These are phyloP conservation scores for Athetis lepigone DNA, from an alignment of 2,888 invertebrate species.

Conservation along the genomic window DNA sequence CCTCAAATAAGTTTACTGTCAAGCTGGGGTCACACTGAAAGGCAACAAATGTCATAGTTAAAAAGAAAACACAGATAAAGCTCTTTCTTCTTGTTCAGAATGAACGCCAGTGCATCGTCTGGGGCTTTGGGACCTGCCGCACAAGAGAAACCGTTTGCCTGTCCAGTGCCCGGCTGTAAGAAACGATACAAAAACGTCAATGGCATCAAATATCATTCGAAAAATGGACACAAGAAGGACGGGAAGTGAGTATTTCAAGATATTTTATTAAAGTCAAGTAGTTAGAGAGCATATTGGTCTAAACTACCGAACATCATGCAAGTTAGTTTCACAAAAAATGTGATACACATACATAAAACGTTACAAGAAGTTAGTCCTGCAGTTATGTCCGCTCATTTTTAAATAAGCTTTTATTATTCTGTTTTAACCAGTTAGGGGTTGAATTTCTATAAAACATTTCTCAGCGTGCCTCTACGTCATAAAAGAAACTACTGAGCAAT, in stretches of 20 bases:
- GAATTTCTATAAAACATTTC: too few species aligned
- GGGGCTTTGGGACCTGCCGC: conserved; percentile 84
- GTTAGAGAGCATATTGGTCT: neutral
- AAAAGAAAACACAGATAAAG: neutral
- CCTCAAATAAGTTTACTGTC: conserved; percentile 34
- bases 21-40: neutral
- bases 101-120: conserved; percentile 80
- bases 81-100: conserved; percentile 65
- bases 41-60: too few species aligned
- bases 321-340: too few species aligned
- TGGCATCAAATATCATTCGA: conserved; percentile 96
- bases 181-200: conserved; percentile 97
- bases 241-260: conserved; percentile 92
- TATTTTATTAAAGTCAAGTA: neutral
- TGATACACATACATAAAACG: too few species aligned
- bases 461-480: too few species aligned
- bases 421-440: too few species aligned
- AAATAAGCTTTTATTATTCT: too few species aligned
- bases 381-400: too few species aligned
- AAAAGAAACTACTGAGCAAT: too few species aligned
- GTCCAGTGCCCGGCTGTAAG: conserved; percentile 96
- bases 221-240: conserved; percentile 96
- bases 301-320: neutral
- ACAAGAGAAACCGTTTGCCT: conserved; percentile 95
- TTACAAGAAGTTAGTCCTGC: too few species aligned